These are phyloP conservation scores for Mycetomoellerius zeteki DNA, from an alignment of 1,140 invertebrate species.

Conservation along the genomic window DNA sequence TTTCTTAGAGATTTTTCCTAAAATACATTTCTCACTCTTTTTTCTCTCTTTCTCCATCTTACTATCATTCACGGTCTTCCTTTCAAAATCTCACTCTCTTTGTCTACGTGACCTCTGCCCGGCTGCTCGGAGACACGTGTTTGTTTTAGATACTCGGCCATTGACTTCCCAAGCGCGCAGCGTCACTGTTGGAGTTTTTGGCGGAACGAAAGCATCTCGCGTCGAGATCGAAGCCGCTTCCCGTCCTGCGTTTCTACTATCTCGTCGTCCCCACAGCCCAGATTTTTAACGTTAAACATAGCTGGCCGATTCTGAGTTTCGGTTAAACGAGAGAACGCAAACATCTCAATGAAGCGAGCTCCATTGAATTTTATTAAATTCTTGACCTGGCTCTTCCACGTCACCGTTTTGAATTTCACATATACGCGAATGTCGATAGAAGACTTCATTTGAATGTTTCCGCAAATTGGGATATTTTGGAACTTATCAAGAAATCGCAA, in stretches of 20 bases:
- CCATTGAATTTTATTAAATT: slow-evolving; percentile 20
- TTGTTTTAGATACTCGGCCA: slow-evolving; percentile 86
- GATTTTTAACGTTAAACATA: slow-evolving; percentile 41
- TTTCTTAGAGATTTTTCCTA: neutral
- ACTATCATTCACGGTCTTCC: neutral
- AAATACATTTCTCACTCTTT: slow-evolving; percentile 25
- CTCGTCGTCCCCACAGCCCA: neutral
- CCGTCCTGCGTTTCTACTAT: slow-evolving; percentile 24
- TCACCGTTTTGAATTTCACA: neutral
- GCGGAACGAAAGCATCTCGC: slow-evolving; percentile 58
- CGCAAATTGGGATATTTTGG: neutral
- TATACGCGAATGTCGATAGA: neutral
- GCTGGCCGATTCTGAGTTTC: slow-evolving; percentile 30
- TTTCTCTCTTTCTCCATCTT: slow-evolving; percentile 6
- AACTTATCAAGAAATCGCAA: neutral
- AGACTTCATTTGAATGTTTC: neutral
- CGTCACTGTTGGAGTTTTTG: slow-evolving; percentile 71
- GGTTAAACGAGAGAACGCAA: neutral
- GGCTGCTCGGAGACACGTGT: slow-evolving; percentile 79
- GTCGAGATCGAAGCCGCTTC: slow-evolving; percentile 50
- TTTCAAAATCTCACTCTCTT: slow-evolving; percentile 51
- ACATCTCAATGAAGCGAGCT: slow-evolving; percentile 26
- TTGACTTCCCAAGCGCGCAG: slow-evolving; percentile 81
- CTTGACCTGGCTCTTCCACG: neutral
- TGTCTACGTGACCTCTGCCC: slow-evolving; percentile 65